Base-by-base conservation (phyloP, 1,140 invertebrate genomes). In the Diorhabda elongata region DNA sequence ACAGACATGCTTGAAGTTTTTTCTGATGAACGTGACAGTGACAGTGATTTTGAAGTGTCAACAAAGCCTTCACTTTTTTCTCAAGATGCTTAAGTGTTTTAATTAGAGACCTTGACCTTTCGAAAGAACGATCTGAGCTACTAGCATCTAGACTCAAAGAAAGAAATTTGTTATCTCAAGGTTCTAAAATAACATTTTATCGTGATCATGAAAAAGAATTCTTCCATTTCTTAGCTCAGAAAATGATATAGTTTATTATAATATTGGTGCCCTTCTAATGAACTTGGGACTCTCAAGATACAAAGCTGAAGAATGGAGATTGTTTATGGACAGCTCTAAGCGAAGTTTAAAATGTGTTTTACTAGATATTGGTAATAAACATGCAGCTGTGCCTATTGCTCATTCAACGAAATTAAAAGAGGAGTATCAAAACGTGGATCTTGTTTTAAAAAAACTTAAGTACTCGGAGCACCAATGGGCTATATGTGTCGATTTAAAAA, bases 181-280 rank as follows among this genome's bases (percentile, higher is more conserved):
- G 58, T 60, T 2, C 58, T 5, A 60, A 60, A 60, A 8, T 60
- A 60, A 60, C 58, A 60, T 60, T 60, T 60, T 41, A 60, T 60
- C 58, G 58, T 60, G 58, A 60, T 60, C 58, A 2, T 2, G 58
- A 60, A 60, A 60, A 60, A 60, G 6, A 2, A 2, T 60, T 60
- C 58, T 60, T 60, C 58, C 58, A 60, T 60, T 60, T 60, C 2
- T 60, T 60, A 26, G 7, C 58, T 60, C 58, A 60, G 58, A 60
- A 60, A 41, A 60, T 60, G 6, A 60, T 60, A 60, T 60, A 9
- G 58, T 60, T 60, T 60, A n/a, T 60, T 60, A 2, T 60, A 60
- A 60, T 60, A 60, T 9, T 26, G 26, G 7, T 60, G 58, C 1
- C 5, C 6, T 11, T 11, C 11, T 11, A 11, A 11, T 11, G 11